Evolutionary conservation across 1,140 invertebrate genomes (phyloP).

Genomic region (Pygmarrhopalites habei): DNA sequence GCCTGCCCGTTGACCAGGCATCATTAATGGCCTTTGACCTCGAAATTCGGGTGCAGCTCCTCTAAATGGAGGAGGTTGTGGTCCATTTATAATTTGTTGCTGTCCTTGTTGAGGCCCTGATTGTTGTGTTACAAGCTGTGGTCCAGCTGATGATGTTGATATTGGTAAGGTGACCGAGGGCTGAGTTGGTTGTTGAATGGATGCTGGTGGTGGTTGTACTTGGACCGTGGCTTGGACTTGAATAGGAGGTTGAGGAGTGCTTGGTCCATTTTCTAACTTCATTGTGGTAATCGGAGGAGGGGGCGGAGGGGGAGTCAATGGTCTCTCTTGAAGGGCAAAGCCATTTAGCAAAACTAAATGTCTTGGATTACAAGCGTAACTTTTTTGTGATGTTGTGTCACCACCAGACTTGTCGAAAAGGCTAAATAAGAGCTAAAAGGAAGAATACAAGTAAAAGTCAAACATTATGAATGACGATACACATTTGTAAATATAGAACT

Average conservation of each 20-base stretch:
- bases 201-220: not conserved
- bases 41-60: not conserved
- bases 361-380: constrained; percentile 80
- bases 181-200: no score
- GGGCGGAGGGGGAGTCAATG: constrained; percentile 69
- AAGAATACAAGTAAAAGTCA: no score
- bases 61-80: constrained; percentile 18
- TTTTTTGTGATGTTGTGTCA: constrained; percentile 73
- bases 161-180: not conserved
- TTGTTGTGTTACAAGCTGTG: no score
- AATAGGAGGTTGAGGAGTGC: constrained; percentile 24
- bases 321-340: constrained; percentile 57
- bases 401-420: constrained; percentile 78
- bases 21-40: constrained; percentile 7
- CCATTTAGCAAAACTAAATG: constrained; percentile 74
- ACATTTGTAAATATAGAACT: not conserved
- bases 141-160: not conserved
- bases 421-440: no score
- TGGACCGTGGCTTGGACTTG: constrained; percentile 38
- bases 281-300: constrained; percentile 6
- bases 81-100: constrained; percentile 8
- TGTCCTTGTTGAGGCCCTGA: not conserved
- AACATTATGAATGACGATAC: no score
- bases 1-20: constrained; percentile 4
- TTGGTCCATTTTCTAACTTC: not conserved